Percentiles rank a stretch among this genome's conserved stretches.
These are phyloP conservation scores for Meloidogyne exigua DNA, from an alignment of 1,140 invertebrate species.

Conservation along the genomic window DNA sequence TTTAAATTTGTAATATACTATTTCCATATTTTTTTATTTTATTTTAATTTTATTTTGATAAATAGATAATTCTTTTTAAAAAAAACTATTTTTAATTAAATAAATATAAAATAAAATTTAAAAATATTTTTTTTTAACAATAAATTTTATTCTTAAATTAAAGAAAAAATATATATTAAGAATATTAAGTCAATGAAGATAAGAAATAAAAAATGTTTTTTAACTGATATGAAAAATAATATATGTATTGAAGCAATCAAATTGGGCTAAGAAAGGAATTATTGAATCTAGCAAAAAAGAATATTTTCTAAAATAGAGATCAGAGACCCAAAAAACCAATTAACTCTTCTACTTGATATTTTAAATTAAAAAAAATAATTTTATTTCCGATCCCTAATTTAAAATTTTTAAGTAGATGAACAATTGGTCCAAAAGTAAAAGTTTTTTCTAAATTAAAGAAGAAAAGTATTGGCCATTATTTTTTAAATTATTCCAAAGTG, in stretches of 20 bases:
- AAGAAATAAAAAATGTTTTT: neutral
- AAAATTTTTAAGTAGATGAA: slow-evolving; percentile 1
- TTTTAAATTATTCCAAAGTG: slow-evolving; percentile 26
- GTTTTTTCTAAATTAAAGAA: neutral
- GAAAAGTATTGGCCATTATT: neutral
- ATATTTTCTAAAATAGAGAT: slow-evolving; percentile 1
- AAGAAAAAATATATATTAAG: too few species aligned
- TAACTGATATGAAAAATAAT: neutral
- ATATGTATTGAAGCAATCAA: neutral
- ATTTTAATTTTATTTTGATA: too few species aligned
- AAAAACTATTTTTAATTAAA: too few species aligned
- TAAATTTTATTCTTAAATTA: too few species aligned
- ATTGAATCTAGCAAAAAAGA: neutral
- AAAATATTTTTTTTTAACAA: too few species aligned
- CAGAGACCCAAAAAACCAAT: too few species aligned
- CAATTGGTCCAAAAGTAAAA: slow-evolving; percentile 11
- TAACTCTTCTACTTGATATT: neutral
- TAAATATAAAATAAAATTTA: too few species aligned
- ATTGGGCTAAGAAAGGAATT: neutral
- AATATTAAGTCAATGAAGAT: neutral
- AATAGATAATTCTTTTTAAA: too few species aligned
- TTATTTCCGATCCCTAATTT: neutral
- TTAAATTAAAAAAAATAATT: neutral
- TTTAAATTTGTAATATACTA: neutral
- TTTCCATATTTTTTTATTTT: too few species aligned